phyloP scores from a whole-genome alignment of 2,797 vertebrate genomes.

The Manis crassicaudata region DNA sequence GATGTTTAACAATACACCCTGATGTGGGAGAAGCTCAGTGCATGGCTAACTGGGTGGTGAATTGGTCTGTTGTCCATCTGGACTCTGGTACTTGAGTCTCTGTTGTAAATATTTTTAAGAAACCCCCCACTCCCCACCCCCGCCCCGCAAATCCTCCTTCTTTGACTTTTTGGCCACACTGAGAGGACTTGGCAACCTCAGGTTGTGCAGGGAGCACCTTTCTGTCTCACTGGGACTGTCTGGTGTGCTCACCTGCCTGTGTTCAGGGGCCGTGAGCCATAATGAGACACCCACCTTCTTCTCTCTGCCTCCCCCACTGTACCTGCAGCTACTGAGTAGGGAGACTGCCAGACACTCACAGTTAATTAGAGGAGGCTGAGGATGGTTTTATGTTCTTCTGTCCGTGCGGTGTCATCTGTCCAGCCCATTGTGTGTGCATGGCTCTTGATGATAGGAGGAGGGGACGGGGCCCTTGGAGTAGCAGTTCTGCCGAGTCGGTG shows the following conservation, averaged over 20 bases:
- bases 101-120: neutral
- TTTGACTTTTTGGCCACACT: neutral
- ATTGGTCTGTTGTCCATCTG: neutral
- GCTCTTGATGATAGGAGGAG: neutral
- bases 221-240: neutral
- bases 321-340: neutral
- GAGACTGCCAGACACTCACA: neutral
- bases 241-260: neutral
- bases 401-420: neutral
- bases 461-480: neutral
- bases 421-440: neutral
- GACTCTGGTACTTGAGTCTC: neutral
- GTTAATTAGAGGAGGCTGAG: neutral
- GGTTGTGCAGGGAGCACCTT: neutral
- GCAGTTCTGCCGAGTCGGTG: neutral
- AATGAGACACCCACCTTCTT: conserved; percentile 50
- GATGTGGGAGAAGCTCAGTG: neutral
- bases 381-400: neutral
- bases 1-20: neutral
- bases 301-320: neutral
- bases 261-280: conserved; percentile 55
- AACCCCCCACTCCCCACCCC: neutral
- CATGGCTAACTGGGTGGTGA: no score
- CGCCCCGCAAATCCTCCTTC: neutral
- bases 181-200: neutral